These are phyloP conservation scores for Laupala kohalensis DNA, from an alignment of 1,140 invertebrate species.

Conservation along the genomic window DNA sequence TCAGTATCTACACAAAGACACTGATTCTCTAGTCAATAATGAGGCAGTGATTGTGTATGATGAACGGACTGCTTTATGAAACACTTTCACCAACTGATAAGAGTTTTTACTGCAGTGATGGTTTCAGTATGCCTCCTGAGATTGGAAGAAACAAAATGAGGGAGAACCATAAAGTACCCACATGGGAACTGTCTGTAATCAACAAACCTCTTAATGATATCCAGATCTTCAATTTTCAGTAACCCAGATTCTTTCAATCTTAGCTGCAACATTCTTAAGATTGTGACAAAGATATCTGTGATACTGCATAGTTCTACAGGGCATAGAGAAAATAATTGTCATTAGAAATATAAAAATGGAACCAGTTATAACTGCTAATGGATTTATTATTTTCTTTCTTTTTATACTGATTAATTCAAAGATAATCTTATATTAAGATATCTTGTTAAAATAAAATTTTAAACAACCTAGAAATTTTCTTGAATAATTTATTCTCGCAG, in stretches of 20 bases:
- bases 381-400: too few species aligned
- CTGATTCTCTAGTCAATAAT: slow-evolving; percentile 43
- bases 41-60: slow-evolving; percentile 61
- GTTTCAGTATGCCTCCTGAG: too few species aligned
- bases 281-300: neutral
- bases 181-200: too few species aligned
- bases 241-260: neutral
- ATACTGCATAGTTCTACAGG: neutral
- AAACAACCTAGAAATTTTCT: neutral
- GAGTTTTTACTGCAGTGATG: too few species aligned
- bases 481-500: neutral
- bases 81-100: neutral
- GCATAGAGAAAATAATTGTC: neutral
- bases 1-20: slow-evolving; percentile 44
- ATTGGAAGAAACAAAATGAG: too few species aligned
- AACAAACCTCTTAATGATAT: too few species aligned
- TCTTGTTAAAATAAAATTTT: neutral
- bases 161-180: too few species aligned
- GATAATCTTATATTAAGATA: neutral
- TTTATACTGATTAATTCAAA: neutral
- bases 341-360: too few species aligned
- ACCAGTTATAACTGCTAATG: too few species aligned
- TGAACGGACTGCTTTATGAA: slow-evolving; percentile 51
- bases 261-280: neutral
- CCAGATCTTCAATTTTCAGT: neutral